Percentiles rank a stretch among this genome's conserved stretches.
phyloP scores from a whole-genome alignment of 2,797 vertebrate species.

The Alca torda region DNA sequence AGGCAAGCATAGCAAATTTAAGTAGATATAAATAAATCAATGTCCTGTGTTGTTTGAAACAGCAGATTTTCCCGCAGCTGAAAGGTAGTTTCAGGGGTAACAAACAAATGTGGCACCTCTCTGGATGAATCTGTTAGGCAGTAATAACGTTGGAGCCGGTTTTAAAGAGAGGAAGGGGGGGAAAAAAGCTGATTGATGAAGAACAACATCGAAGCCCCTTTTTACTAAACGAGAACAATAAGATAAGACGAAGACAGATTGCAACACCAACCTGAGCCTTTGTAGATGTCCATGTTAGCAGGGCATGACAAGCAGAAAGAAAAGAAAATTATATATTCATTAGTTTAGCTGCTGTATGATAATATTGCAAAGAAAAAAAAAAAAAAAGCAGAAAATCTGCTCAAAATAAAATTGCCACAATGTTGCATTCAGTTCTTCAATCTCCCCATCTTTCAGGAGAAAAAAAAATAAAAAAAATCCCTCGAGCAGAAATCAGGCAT shows the following conservation, averaged over 20 bases:
- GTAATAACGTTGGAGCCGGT: conserved; percentile 53
- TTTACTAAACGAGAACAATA: conserved; percentile 73
- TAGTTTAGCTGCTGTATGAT: conserved; percentile 79
- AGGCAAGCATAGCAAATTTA: conserved; percentile 58
- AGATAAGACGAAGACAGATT: conserved; percentile 85
- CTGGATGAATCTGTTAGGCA: background rate
- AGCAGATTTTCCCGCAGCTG: conserved; percentile 34
- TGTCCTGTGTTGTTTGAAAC: conserved; percentile 31
- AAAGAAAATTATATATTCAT: conserved; percentile 88
- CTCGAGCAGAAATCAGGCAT: conserved; percentile 25
- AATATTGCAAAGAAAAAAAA: conserved; percentile 49
- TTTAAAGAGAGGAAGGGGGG: conserved; percentile 31
- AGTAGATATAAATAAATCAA: conserved; percentile 63
- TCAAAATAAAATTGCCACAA: conserved; percentile 50
- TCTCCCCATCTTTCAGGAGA: background rate
- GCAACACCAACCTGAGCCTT: conserved; percentile 98
- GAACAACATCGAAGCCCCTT: conserved; percentile 60
- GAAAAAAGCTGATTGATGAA: conserved; percentile 55
- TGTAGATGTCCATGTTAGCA: conserved; percentile 96
- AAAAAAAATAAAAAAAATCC: background rate
- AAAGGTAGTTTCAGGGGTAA: conserved; percentile 45
- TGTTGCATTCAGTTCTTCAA: conserved; percentile 34
- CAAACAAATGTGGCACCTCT: conserved; percentile 22
- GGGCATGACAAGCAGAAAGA: conserved; percentile 90
- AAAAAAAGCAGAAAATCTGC: conserved; percentile 59